Evolutionary conservation across 2,113 vertebrate genomes (phyloP).

Genomic region (Strix uralensis): DNA sequence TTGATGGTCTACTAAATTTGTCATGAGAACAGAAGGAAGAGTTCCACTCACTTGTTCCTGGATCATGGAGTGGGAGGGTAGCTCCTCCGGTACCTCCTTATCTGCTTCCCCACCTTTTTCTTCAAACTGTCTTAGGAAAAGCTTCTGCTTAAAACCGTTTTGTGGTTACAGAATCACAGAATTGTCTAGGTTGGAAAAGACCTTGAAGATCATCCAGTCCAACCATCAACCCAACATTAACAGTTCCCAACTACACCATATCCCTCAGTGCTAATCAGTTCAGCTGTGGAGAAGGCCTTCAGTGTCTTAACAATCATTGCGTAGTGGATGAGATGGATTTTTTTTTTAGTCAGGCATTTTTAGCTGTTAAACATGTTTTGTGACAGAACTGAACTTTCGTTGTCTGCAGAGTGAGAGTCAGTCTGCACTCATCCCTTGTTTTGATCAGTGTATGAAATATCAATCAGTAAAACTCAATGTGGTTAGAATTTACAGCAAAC

Average conservation of each 20-base stretch:
- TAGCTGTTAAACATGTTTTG: neutral
- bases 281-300: neutral
- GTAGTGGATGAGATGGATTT: neutral
- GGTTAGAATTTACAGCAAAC: neutral
- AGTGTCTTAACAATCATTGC: neutral
- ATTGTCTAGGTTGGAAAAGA: too few species aligned
- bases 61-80: neutral
- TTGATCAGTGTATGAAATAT: neutral
- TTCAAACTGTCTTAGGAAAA: neutral
- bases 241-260: too few species aligned
- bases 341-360: neutral
- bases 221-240: too few species aligned
- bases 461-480: neutral
- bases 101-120: neutral
- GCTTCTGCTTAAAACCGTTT: neutral
- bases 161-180: neutral
- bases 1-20: neutral
- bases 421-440: neutral
- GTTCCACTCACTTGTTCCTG: neutral
- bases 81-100: neutral
- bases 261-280: neutral
- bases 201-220: too few species aligned
- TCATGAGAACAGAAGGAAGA: neutral
- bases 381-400: neutral
- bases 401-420: neutral